Conservation (phyloP, 2,113 vertebrate species). For the Pampusana beccarii region DNA sequence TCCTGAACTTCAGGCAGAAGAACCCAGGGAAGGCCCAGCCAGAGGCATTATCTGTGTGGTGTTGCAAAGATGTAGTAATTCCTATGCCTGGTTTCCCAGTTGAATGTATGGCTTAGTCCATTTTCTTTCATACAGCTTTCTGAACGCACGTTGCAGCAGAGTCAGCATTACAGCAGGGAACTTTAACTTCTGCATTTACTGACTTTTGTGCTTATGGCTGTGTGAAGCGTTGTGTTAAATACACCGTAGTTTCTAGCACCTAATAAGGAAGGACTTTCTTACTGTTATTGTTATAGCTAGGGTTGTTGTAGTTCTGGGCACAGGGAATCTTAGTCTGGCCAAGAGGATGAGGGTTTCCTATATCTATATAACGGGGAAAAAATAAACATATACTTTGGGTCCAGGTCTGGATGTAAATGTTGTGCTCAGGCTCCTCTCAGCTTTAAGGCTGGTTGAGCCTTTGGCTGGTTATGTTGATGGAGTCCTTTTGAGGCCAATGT, state of each 20-base stretch:
- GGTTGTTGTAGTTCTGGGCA: constrained; percentile 51
- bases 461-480: neutral
- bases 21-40: neutral
- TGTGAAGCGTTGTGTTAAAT: constrained; percentile 23
- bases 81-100: neutral
- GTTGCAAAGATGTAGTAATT: neutral
- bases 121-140: neutral
- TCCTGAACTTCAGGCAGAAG: neutral
- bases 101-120: neutral
- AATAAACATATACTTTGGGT: constrained; percentile 11
- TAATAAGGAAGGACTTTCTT: constrained; percentile 61
- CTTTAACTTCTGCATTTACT: constrained; percentile 33
- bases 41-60: neutral
- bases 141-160: neutral
- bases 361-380: constrained; percentile 22
- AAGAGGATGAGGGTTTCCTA: neutral
- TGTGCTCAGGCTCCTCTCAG: constrained; percentile 4
- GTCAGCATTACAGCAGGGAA: neutral
- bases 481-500: constrained; percentile 10
- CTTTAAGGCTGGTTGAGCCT: constrained; percentile 26
- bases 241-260: constrained; percentile 56
- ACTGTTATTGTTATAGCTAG: constrained; percentile 61
- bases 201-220: constrained; percentile 30
- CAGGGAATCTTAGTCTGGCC: constrained; percentile 21
- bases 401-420: constrained; percentile 11